These are phyloP conservation scores for Phymanthus crucifer DNA, from an alignment of 92 coral and sea anemone species.

Conservation along the genomic window DNA sequence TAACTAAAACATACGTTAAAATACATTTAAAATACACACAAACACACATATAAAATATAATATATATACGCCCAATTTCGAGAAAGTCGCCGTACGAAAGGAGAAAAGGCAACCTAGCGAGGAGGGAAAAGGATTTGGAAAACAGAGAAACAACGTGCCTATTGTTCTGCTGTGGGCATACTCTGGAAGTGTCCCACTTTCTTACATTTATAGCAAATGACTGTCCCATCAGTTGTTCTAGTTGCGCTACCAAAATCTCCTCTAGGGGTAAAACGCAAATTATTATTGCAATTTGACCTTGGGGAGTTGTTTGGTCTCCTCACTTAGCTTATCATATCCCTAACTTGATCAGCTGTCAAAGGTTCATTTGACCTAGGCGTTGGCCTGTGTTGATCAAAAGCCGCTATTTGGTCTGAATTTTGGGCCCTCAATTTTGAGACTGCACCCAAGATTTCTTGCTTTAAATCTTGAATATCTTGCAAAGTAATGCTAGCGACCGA, in stretches of 20 bases:
- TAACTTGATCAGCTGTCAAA: background rate
- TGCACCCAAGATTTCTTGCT: conserved; percentile 1
- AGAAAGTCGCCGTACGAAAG: too few species aligned
- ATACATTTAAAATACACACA: too few species aligned
- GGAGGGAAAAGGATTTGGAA: too few species aligned
- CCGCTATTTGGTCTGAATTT: background rate
- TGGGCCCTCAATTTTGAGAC: background rate
- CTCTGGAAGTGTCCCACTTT: conserved; percentile 17
- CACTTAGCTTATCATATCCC: background rate
- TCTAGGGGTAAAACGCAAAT: background rate
- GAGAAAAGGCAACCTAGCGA: too few species aligned
- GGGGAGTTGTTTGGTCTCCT: background rate
- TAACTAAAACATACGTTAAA: too few species aligned
- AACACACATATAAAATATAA: too few species aligned
- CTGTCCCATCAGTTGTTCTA: background rate
- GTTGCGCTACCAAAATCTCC: conserved; percentile 8
- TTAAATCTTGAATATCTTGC: too few species aligned
- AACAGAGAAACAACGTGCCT: too few species aligned
- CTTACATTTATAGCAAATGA: conserved; percentile 13
- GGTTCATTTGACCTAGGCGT: background rate
- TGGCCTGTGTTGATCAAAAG: conserved; percentile 6
- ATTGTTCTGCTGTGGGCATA: conserved; percentile 4
- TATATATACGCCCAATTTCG: too few species aligned
- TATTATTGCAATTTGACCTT: background rate
- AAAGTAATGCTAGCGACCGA: too few species aligned